Conservation (phyloP, 2,888 invertebrate genomes). For the Ophioninae sp. region DNA sequence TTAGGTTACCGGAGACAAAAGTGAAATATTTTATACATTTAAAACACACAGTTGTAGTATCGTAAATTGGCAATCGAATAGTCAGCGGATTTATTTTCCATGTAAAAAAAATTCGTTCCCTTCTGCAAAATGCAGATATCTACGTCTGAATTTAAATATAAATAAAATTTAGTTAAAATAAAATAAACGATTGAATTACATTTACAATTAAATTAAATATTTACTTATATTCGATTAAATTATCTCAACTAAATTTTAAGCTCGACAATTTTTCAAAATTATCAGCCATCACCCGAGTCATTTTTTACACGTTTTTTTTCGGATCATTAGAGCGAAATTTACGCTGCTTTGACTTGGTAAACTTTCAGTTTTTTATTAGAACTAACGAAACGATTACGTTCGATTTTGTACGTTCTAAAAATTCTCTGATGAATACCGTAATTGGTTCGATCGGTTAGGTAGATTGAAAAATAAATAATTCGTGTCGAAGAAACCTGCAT, state of each 20-base stretch:
- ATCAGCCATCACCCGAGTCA: background rate
- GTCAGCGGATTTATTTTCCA: too few relatives aligned
- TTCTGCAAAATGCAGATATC: background rate
- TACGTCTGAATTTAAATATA: background rate
- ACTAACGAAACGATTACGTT: too few relatives aligned
- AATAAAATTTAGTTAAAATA: too few relatives aligned
- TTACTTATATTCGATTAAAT: too few relatives aligned
- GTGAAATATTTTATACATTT: background rate
- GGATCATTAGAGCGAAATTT: background rate
- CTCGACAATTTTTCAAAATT: background rate
- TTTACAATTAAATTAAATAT: too few relatives aligned
- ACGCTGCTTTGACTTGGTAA: background rate
- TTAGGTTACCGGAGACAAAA: background rate
- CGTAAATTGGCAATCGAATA: too few relatives aligned
- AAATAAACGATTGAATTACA: too few relatives aligned
- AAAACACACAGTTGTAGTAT: background rate
- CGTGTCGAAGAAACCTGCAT: background rate
- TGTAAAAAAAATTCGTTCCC: background rate
- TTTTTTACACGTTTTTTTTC: background rate
- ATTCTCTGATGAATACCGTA: background rate
- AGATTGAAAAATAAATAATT: conserved; percentile 16
- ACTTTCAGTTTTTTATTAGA: too few relatives aligned
- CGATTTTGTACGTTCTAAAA: too few relatives aligned
- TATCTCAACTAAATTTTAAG: too few relatives aligned
- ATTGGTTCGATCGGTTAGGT: conserved; percentile 14